Evolutionary conservation across 2,113 vertebrate genomes (phyloP), one percentile per base, ranked within the genome.

Genomic region (Taxidea taxus): DNA sequence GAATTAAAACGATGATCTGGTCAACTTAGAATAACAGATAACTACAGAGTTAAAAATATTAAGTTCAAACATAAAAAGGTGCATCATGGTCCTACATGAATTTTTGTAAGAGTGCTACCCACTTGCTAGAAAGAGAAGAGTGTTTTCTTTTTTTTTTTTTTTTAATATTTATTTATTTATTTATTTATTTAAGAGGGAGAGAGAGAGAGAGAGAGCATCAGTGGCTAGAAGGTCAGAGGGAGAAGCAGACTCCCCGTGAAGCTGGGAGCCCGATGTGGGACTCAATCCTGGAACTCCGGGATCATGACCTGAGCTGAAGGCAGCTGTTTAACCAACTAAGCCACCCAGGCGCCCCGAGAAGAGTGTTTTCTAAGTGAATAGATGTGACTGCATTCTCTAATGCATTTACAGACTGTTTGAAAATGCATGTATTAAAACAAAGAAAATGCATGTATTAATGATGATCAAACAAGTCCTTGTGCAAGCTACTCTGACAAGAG

Each of bases 351-450:
- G n/a, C n/a, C n/a, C n/a, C n/a, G 75, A 54, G 16, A 84, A 66
- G 1, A 42, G 56, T 77, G 31, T 58, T 37, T 96, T 92, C 80
- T n/a, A 91, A 91, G 91, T 89, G 70, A 84, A 89, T 93, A 81
- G 39, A 84, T 77, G 27, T 68, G 58, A 70, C 11, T 93, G 6
- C 16, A 39, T 90, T 84, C 39, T 83, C 58, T 31, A 54, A 31
- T 4, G 86, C 49, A 66, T 49, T 68, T 60, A 90, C 15, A 84
- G 70, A 58, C 39, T 18, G 14, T 77, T 88, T 83, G 68, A 89
- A 93, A 92, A 93, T 42, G 58, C 47, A 66, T 18, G 60, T n/a
- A 80, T 62, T 91, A 44, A 54, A 18, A 18, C n/a, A 54, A 54
- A 54, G 68, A 89, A 93, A 92, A 93, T 42, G 34, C 39, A 56